A percentile compares a stretch with the other conserved stretches of the same genome.
phyloP scores from a whole-genome alignment of 2,888 invertebrate species.

The Ophonus ardosiacus region DNA sequence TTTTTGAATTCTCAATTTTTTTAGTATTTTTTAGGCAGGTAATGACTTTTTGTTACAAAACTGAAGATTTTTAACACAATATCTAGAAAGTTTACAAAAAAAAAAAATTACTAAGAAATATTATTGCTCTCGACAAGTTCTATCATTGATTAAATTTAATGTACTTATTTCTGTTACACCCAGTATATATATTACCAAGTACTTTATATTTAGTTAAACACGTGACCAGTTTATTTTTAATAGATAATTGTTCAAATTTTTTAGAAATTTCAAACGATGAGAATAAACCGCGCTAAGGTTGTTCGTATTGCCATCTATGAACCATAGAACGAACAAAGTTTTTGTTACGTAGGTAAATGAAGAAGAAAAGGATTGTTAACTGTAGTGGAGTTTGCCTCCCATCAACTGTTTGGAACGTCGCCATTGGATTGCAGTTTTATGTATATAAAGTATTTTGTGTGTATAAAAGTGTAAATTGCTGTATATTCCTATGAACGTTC shows the following conservation, averaged over 20 bases:
- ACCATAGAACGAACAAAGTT: slow-evolving; percentile 25
- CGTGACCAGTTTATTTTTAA: neutral
- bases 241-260: neutral
- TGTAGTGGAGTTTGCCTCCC: slow-evolving; percentile 76
- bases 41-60: too few species aligned
- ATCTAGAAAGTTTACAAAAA: too few species aligned
- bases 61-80: too few species aligned
- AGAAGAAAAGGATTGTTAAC: slow-evolving; percentile 73
- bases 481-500: slow-evolving; percentile 61
- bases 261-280: neutral
- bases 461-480: slow-evolving; percentile 69
- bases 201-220: neutral
- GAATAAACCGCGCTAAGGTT: neutral
- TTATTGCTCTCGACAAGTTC: too few species aligned
- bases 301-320: slow-evolving; percentile 48
- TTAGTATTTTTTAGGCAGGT: too few species aligned
- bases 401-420: slow-evolving; percentile 75
- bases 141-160: too few species aligned
- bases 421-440: slow-evolving; percentile 75
- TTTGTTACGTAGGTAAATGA: slow-evolving; percentile 65
- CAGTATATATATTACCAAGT: neutral
- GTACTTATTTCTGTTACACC: too few species aligned
- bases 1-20: too few species aligned
- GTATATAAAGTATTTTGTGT: slow-evolving; percentile 72
- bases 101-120: too few species aligned